These are phyloP conservation scores for Sacculina carcini DNA, from an alignment of 2,888 invertebrate genomes.

Conservation along the genomic window DNA sequence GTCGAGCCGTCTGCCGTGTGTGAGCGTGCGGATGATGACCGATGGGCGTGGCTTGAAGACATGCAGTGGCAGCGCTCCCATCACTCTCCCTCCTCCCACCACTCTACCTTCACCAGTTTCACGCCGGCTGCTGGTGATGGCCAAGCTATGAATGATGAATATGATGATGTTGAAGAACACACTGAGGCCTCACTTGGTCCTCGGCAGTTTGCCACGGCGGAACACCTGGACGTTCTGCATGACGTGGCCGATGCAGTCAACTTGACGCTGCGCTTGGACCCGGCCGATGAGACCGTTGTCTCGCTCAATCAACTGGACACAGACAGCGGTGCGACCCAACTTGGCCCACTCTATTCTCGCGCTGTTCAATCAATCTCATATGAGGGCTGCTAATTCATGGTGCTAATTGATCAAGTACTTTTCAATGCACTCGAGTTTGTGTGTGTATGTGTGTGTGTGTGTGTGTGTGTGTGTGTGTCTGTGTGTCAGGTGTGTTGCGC, in stretches of 20 bases:
- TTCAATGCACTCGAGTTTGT: too few relatives aligned
- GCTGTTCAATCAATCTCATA: too few relatives aligned
- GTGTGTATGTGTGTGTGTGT: too few relatives aligned
- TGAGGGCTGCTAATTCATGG: too few relatives aligned
- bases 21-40: constrained; percentile 32
- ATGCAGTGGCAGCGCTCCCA: background rate
- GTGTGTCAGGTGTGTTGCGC: constrained; percentile 39
- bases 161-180: constrained; percentile 30
- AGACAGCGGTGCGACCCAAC: constrained; percentile 26
- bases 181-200: constrained; percentile 27
- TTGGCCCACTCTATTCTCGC: too few relatives aligned
- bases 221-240: background rate
- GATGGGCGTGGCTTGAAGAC: constrained; percentile 30
- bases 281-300: constrained; percentile 18
- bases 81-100: too few relatives aligned
- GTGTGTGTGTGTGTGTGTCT: too few relatives aligned
- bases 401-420: too few relatives aligned
- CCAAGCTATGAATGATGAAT: constrained; percentile 25
- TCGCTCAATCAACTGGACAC: constrained; percentile 41
- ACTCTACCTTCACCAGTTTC: too few relatives aligned
- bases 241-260: background rate
- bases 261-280: background rate
- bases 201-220: background rate
- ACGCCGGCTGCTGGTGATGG: too few relatives aligned
- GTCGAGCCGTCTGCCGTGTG: too few relatives aligned